Evolutionary conservation across 1,140 invertebrate genomes (phyloP).

Genomic region (Atta colombica): DNA sequence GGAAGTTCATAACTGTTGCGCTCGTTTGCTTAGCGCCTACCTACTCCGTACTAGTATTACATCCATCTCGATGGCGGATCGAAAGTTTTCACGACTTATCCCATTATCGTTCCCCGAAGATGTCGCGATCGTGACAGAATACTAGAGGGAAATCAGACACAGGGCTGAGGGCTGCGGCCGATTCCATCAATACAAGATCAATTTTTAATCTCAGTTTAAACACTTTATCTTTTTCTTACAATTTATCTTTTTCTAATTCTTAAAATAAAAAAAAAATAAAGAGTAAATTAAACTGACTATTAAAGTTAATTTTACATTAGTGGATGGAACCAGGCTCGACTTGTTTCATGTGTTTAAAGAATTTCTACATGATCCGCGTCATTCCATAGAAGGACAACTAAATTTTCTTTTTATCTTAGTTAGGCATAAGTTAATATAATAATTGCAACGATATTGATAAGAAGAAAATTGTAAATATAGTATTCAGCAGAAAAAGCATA

Average conservation of each 20-base stretch:
- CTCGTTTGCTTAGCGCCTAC: constrained; percentile 62
- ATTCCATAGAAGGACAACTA: not conserved
- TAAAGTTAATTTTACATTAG: too few species aligned
- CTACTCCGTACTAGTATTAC: constrained; percentile 50
- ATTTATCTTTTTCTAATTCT: too few species aligned
- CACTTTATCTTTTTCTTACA: too few species aligned
- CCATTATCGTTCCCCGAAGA: constrained; percentile 73
- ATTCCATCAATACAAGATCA: too few species aligned
- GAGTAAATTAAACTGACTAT: too few species aligned
- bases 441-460: not conserved
- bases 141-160: constrained; percentile 5
- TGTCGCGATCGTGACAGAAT: constrained; percentile 49
- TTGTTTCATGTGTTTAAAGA: not conserved
- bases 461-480: not conserved
- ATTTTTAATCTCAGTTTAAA: too few species aligned
- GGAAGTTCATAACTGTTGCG: constrained; percentile 74
- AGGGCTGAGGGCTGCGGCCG: not conserved
- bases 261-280: too few species aligned
- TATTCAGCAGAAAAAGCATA: too few species aligned
- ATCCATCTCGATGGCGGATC: constrained; percentile 69
- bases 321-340: too few species aligned
- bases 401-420: not conserved
- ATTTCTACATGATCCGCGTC: not conserved
- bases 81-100: constrained; percentile 79
- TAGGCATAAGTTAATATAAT: not conserved